Percentiles rank a stretch among this genome's conserved stretches.
Conservation (phyloP, 2,113 vertebrate species). For the Dipodomys merriami region DNA sequence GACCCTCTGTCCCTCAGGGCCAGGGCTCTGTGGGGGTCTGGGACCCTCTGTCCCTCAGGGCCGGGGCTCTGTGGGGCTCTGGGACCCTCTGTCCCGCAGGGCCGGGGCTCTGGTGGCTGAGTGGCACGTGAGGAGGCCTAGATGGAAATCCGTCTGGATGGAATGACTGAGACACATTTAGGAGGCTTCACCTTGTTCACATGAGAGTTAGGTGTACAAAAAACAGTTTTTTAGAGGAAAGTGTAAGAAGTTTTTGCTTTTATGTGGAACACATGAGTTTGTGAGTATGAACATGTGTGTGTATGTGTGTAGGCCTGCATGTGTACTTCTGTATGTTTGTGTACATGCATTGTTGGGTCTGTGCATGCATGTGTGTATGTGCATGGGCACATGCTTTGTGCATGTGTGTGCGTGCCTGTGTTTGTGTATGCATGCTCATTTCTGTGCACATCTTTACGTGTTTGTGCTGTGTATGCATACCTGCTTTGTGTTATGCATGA, state of each 20-base stretch:
- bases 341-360: not conserved
- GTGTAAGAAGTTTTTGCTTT: not conserved
- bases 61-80: too few relatives aligned
- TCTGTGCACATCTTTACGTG: too few relatives aligned
- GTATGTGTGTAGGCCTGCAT: too few relatives aligned
- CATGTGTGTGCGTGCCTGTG: not conserved
- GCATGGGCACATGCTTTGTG: not conserved
- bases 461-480: not conserved
- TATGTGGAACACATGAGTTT: not conserved
- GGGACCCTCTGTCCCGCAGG: too few relatives aligned
- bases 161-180: too few relatives aligned
- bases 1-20: too few relatives aligned
- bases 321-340: not conserved
- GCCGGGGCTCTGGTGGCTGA: rapidly evolving
- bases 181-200: too few relatives aligned
- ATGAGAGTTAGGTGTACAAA: not conserved
- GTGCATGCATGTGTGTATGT: too few relatives aligned
- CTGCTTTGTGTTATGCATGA: not conserved
- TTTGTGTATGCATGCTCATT: too few relatives aligned
- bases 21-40: too few relatives aligned
- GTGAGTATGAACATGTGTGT: not conserved
- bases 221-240: not conserved
- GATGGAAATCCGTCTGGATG: rapidly evolving
- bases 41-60: too few relatives aligned
- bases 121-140: rapidly evolving